A percentile compares a stretch with the other conserved stretches of the same genome.
Evolutionary conservation across 2,797 vertebrate genomes (phyloP).

Genomic region (Mormyrus proboscirostris): DNA sequence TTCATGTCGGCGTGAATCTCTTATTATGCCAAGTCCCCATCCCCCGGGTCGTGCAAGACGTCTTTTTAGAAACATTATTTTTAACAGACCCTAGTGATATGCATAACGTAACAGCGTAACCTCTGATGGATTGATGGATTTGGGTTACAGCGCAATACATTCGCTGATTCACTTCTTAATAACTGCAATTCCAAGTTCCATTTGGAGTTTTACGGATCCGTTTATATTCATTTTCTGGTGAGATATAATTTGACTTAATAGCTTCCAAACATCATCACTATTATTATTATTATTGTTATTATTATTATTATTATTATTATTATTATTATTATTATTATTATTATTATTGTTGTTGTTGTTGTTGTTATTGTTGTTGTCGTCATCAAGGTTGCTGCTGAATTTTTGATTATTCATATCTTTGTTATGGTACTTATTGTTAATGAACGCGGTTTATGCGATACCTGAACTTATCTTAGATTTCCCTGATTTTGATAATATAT

Average conservation of each 20-base stretch:
- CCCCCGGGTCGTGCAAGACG: neutral
- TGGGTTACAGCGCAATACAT: neutral
- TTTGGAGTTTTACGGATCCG: neutral
- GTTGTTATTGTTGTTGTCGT: neutral
- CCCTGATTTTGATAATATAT: neutral
- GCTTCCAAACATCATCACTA: neutral
- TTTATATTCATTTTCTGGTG: neutral
- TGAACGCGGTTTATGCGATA: neutral
- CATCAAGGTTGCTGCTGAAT: neutral
- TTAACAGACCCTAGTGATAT: conserved; percentile 5
- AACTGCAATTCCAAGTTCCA: neutral
- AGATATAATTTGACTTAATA: neutral
- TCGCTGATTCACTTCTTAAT: neutral
- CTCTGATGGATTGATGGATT: neutral
- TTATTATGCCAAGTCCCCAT: neutral
- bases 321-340: neutral
- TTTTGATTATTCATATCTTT: neutral
- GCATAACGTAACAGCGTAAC: neutral
- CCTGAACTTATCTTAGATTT: neutral
- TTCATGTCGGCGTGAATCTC: neutral
- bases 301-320: neutral
- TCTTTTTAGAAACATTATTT: neutral
- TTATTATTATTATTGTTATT: neutral
- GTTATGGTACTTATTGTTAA: neutral
- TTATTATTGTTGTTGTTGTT: neutral